Percentiles rank a stretch among this genome's conserved stretches.
Evolutionary conservation across 2,797 vertebrate genomes (phyloP).

Genomic region (Paguma larvata): DNA sequence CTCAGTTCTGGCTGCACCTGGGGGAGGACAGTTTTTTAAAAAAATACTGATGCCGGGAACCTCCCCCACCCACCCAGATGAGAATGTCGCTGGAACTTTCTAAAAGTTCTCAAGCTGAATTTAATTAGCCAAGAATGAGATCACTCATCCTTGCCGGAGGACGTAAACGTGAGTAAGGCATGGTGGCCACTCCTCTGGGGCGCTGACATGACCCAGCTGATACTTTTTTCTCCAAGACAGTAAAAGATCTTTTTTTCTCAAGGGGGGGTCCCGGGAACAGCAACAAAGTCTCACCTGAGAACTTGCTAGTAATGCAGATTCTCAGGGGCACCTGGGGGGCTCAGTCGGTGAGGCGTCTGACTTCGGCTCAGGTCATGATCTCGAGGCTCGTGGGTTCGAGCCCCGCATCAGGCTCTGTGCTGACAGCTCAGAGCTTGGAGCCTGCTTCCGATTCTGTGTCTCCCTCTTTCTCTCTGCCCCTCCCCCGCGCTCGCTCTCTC

Average conservation of each 20-base stretch:
- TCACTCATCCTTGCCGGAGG: not conserved
- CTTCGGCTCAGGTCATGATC: not conserved
- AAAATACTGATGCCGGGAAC: not conserved
- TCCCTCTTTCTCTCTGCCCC: too few species aligned
- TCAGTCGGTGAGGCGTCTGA: fast-evolving
- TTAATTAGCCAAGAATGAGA: not conserved
- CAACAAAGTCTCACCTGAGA: not conserved
- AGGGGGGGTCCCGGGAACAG: not conserved
- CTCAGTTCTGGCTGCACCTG: not conserved
- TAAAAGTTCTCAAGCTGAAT: not conserved
- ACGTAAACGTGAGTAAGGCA: fast-evolving
- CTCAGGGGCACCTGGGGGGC: not conserved
- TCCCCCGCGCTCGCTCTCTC: too few species aligned
- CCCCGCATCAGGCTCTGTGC: too few species aligned
- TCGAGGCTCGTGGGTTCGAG: too few species aligned
- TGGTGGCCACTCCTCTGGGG: not conserved
- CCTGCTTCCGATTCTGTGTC: too few species aligned
- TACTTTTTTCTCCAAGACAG: not conserved
- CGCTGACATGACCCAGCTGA: not conserved
- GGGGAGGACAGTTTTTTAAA: not conserved
- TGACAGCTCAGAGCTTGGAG: too few species aligned
- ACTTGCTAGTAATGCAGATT: not conserved
- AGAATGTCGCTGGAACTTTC: not conserved
- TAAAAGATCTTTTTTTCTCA: not conserved
- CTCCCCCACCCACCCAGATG: too few species aligned